Conservation (phyloP, 1,140 invertebrate genomes). For the Conus ventricosus region DNA sequence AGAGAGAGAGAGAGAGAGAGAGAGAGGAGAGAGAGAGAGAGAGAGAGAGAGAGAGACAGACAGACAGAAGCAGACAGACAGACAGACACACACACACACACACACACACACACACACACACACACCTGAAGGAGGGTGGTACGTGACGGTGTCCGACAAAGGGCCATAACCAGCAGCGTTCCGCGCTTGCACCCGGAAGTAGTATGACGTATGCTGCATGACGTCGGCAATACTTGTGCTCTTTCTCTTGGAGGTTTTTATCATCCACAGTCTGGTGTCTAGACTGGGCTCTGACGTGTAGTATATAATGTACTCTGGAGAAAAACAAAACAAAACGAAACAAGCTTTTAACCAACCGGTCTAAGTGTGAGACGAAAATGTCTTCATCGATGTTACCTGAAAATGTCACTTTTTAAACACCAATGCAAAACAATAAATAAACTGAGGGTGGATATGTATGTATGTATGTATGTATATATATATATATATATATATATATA, state of each 20-base stretch:
- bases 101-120: slow-evolving; percentile 11
- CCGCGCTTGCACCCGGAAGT: slow-evolving; percentile 94
- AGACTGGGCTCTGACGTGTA: slow-evolving; percentile 88
- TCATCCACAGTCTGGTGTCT: slow-evolving; percentile 85
- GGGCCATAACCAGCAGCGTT: slow-evolving; percentile 90
- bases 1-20: slow-evolving; percentile 1
- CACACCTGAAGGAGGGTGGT: slow-evolving; percentile 80
- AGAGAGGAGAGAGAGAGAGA: no score
- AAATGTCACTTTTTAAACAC: no score
- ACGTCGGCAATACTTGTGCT: slow-evolving; percentile 85
- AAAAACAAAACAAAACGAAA: no score
- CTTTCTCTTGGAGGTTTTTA: slow-evolving; percentile 79
- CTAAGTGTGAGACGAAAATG: no score
- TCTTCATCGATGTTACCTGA: no score
- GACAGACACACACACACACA: slow-evolving; percentile 7
- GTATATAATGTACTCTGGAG: slow-evolving; percentile 88
- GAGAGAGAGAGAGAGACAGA: no score
- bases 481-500: no score
- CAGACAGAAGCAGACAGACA: slow-evolving; percentile 16
- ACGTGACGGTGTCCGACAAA: slow-evolving; percentile 84
- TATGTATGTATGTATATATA: no score
- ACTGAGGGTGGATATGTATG: no score
- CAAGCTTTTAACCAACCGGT: no score
- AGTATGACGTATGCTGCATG: slow-evolving; percentile 89
- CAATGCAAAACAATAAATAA: no score